Evolutionary conservation across 2,888 invertebrate species (phyloP).

Genomic region (Drosophila pseudotakahashii): DNA sequence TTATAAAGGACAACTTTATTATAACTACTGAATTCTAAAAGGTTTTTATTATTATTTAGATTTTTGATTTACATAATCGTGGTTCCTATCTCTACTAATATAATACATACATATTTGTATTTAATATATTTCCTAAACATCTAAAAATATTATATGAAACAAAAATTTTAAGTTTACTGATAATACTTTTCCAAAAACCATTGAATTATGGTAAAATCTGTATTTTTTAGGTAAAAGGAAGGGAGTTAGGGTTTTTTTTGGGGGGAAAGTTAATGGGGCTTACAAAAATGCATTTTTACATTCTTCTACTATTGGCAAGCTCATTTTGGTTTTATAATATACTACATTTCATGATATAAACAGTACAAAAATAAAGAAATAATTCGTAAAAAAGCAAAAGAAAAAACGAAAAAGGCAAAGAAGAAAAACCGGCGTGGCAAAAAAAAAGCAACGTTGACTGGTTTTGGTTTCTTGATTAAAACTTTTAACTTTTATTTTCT

Average conservation of each 20-base stretch:
- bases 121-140: too few species aligned
- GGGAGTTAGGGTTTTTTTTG: neutral
- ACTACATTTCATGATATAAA: conserved; percentile 1
- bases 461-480: conserved; percentile 11
- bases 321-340: neutral
- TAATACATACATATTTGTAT: too few species aligned
- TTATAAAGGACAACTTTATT: too few species aligned
- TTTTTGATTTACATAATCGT: too few species aligned
- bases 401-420: conserved; percentile 24
- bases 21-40: too few species aligned
- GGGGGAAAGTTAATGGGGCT: neutral
- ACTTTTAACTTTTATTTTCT: conserved; percentile 5
- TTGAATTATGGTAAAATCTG: neutral
- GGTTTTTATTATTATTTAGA: too few species aligned
- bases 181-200: neutral
- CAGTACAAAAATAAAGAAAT: conserved; percentile 13
- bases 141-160: too few species aligned
- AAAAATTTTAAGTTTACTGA: too few species aligned
- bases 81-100: too few species aligned
- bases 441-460: conserved; percentile 3
- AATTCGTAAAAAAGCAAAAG: neutral
- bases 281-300: conserved; percentile 10
- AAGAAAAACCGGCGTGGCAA: conserved; percentile 64
- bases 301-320: conserved; percentile 5
- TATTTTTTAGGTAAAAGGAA: neutral